phyloP scores from a whole-genome alignment of 2,888 invertebrate genomes.

The Neelides folsomi region DNA sequence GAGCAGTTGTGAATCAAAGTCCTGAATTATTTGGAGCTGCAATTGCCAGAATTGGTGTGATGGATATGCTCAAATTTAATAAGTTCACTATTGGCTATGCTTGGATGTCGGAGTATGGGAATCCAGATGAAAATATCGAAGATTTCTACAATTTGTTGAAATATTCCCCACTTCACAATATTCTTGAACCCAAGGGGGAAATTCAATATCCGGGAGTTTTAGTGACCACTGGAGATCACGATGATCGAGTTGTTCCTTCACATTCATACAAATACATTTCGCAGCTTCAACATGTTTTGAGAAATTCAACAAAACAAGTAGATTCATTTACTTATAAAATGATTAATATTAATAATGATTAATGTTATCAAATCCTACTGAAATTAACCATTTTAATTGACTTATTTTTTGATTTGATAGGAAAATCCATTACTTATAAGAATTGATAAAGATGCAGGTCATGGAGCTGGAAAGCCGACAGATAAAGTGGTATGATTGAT shows the following conservation, averaged over 20 bases:
- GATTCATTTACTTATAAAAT: background rate
- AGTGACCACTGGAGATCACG: constrained; percentile 92
- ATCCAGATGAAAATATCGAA: constrained; percentile 62
- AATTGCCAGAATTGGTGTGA: constrained; percentile 57
- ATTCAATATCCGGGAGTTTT: constrained; percentile 81
- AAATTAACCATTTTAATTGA: too few species aligned
- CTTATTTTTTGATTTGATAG: too few species aligned
- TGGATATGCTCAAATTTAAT: constrained; percentile 95
- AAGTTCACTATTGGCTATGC: constrained; percentile 95
- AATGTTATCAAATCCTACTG: too few species aligned
- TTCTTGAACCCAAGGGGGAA: constrained; percentile 48
- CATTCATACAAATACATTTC: constrained; percentile 79
- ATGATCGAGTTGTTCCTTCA: constrained; percentile 92
- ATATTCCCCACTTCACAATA: constrained; percentile 90
- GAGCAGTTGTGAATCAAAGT: constrained; percentile 87
- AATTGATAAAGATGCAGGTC: too few species aligned
- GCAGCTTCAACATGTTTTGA: constrained; percentile 9
- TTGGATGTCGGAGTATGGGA: constrained; percentile 93
- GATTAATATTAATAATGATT: too few species aligned
- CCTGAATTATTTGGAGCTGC: constrained; percentile 88
- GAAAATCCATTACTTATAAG: too few species aligned
- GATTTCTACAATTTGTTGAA: constrained; percentile 72
- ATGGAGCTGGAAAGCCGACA: too few species aligned
- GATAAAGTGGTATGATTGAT: too few species aligned
- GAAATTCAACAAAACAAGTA: constrained; percentile 7